Conservation (phyloP, 2,888 invertebrate genomes). For the Mesorhabditis sp. region DNA sequence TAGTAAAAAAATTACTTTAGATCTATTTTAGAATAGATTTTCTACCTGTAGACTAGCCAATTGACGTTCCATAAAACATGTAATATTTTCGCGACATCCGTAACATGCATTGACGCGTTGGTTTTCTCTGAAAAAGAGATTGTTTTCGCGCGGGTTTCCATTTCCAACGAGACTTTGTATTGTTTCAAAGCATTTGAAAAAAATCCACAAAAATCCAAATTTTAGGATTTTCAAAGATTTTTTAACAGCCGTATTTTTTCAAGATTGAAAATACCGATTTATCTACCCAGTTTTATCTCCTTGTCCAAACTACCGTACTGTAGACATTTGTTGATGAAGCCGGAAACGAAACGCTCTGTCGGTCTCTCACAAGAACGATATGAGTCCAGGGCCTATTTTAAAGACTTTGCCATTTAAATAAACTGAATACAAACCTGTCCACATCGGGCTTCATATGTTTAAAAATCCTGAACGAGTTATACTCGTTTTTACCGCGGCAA, state of each 20-base stretch:
- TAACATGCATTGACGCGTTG: not conserved
- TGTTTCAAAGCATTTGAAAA: not conserved
- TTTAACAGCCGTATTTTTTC: no score
- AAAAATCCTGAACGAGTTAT: not conserved
- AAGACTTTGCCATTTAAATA: not conserved
- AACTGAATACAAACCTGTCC: not conserved
- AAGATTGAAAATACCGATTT: no score
- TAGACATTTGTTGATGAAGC: constrained; percentile 2
- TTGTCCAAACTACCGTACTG: not conserved
- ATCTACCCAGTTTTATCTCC: no score
- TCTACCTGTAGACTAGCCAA: not conserved
- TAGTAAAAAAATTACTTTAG: not conserved
- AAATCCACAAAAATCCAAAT: no score
- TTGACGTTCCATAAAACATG: not conserved
- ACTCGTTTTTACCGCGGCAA: not conserved
- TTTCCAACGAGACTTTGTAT: not conserved
- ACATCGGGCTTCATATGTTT: not conserved
- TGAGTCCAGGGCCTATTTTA: not conserved
- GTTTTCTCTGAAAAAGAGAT: not conserved
- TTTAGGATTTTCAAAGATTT: no score
- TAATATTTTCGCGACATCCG: not conserved
- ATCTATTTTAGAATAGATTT: not conserved
- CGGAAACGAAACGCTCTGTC: not conserved
- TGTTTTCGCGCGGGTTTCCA: not conserved
- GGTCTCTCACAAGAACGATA: not conserved